phyloP scores from a whole-genome alignment of 2,113 vertebrate species.

The Pseudopipra pipra region DNA sequence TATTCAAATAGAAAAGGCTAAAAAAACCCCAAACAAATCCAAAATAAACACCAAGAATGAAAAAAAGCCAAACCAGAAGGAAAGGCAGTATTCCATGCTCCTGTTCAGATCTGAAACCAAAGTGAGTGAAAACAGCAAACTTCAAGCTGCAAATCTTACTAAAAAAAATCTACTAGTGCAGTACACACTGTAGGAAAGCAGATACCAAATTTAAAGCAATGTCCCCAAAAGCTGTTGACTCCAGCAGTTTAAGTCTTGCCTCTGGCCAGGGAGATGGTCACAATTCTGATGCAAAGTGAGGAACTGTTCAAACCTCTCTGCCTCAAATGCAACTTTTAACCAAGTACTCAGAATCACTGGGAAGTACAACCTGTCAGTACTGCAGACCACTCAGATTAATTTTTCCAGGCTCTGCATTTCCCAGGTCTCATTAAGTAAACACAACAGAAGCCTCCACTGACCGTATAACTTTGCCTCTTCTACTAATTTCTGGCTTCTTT shows the following conservation, averaged over 20 bases:
- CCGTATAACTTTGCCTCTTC: constrained; percentile 94
- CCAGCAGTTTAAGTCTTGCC: background rate
- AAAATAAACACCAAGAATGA: background rate
- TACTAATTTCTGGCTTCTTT: constrained; percentile 89
- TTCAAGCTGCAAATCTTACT: background rate
- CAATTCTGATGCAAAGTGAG: background rate
- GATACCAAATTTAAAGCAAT: background rate
- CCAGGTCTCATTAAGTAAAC: background rate
- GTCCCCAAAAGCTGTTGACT: background rate
- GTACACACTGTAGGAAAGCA: background rate
- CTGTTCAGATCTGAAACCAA: background rate
- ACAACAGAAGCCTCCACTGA: constrained; percentile 53
- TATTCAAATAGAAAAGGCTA: background rate
- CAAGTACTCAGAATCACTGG: background rate
- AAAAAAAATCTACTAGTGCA: background rate
- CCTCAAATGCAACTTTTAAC: background rate
- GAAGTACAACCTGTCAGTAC: background rate
- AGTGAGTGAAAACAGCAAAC: background rate
- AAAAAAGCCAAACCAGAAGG: background rate
- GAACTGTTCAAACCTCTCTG: background rate
- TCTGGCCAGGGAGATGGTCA: background rate
- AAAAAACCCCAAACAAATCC: background rate
- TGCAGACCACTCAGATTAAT: background rate
- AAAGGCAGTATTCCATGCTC: background rate
- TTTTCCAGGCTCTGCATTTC: background rate